Evolutionary conservation across 2,113 vertebrate species (phyloP), one percentile per base, ranked within the genome.

Genomic region (Cephalopholis sonnerati): DNA sequence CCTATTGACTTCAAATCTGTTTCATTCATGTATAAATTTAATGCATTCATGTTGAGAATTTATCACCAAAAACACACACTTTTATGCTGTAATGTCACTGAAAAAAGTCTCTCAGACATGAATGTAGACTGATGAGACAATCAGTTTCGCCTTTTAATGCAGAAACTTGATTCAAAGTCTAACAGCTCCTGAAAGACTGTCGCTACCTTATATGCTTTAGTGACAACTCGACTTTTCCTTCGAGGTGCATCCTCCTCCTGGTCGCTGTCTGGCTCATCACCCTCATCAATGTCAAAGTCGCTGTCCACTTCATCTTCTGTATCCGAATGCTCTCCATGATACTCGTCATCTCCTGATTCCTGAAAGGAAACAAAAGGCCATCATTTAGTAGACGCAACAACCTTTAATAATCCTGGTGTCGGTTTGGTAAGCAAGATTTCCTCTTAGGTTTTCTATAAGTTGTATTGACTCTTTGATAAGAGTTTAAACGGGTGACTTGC

Each of bases 221-320:
- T 98, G 82, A 99, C 95, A 0, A 98, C 93, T 0, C 97, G 95
- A 77, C 97, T 95, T 84, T 98, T 98, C 81, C 96, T 93, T 16
- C 95, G 94, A 0, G 98, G 98, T 5, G 97, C 96, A 7, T 97
- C 96, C 1, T 97, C 97, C 5, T 99, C 98, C 87, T 97, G 96
- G 79, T 98, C 97, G 1, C 98, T 99, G 93, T 95, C 91, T 0
- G 98, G 98, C 82, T 98, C 98, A 0, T 99, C 98, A 0, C 98
- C 98, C 83, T 99, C 98, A 2, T 99, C 98, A 0, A 99, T 98
- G 92, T 99, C 98, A 1, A 99, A 99, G 82, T 99, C 98, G 0
- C 98, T 99, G 91, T 99, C 97, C 64, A 99, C 98, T 76, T 99
- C 98, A 0, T 99, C 98, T 62, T 99, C 98, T 9, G 97, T 98